phyloP scores from a whole-genome alignment of 2,797 vertebrate species.

The Pelochelys cantorii region DNA sequence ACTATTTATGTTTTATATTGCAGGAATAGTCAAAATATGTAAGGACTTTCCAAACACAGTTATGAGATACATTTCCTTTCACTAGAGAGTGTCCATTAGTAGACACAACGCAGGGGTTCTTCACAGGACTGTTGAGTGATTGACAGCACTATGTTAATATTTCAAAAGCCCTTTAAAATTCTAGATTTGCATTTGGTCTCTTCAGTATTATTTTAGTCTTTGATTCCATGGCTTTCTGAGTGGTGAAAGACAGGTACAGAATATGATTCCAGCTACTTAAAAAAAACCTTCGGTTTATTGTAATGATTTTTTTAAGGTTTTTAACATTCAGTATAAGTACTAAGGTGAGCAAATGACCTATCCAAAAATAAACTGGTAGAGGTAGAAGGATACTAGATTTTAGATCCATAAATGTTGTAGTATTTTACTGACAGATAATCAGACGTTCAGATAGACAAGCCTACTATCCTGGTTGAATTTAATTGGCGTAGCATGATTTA shows the following conservation, averaged over 20 bases:
- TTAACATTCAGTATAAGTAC: not conserved
- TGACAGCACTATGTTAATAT: not conserved
- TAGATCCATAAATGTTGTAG: not conserved
- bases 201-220: not conserved
- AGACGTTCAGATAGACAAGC: not conserved
- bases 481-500: not conserved
- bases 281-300: not conserved
- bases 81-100: not conserved
- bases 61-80: not conserved
- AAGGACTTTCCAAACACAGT: not conserved
- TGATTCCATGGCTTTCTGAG: not conserved
- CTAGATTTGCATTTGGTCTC: fast-evolving
- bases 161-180: constrained; percentile 7
- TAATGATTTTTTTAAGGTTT: not conserved
- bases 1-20: not conserved
- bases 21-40: not conserved
- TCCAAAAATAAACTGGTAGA: fast-evolving
- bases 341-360: not conserved
- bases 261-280: not conserved
- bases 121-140: not conserved
- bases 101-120: not conserved
- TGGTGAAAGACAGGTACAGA: not conserved
- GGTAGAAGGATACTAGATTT: not conserved
- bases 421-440: not conserved
- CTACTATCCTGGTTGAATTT: not conserved